Conservation (phyloP, 2,113 vertebrate genomes). For the Leucosticte australis region DNA sequence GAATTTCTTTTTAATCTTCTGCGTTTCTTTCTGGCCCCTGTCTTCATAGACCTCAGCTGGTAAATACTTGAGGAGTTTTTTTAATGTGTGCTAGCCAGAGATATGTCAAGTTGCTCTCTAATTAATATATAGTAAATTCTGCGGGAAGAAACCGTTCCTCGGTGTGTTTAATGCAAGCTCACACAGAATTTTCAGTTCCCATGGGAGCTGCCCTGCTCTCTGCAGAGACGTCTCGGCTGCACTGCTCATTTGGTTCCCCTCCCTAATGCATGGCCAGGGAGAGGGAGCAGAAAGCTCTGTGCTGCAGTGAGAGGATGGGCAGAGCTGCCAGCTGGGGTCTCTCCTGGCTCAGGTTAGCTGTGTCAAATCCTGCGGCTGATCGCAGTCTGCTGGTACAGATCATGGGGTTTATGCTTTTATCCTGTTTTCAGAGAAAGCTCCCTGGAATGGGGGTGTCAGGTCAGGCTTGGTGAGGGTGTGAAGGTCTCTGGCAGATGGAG, state of each 20-base stretch:
- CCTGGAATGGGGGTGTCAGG: rapidly evolving
- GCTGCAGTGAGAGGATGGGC: not conserved
- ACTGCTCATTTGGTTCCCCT: not conserved
- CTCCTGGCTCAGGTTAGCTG: not conserved
- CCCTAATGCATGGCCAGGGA: not conserved
- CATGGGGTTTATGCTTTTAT: not conserved
- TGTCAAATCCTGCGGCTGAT: not conserved
- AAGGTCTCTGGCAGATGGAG: not conserved
- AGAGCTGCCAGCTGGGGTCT: constrained; percentile 5
- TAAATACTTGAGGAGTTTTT: not conserved
- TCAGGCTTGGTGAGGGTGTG: not conserved
- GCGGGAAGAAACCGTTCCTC: not conserved
- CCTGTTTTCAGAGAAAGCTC: not conserved
- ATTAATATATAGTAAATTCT: not conserved
- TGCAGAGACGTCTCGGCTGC: not conserved
- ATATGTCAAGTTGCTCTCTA: not conserved
- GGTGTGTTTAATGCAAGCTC: not conserved
- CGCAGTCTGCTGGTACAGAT: not conserved
- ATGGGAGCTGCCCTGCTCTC: not conserved
- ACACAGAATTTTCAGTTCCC: not conserved
- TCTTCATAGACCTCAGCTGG: not conserved
- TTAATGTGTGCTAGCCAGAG: not conserved
- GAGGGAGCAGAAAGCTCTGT: not conserved
- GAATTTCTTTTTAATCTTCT: not conserved
- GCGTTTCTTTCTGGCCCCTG: not conserved